Base-by-base conservation (phyloP, 1,140 invertebrate genomes). In the Sitophilus oryzae region DNA sequence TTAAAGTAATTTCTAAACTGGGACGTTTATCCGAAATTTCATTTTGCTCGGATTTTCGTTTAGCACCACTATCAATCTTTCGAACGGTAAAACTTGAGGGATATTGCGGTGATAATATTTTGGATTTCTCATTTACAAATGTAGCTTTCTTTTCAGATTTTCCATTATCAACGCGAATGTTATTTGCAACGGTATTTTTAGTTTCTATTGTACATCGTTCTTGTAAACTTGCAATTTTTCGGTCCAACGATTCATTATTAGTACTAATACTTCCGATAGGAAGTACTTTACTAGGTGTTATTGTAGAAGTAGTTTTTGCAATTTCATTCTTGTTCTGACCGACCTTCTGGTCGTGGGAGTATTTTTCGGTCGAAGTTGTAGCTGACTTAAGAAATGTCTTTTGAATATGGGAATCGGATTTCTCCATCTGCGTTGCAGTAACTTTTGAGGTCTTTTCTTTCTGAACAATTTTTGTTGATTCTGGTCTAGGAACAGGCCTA, bases 1-100 rank as follows among this genome's bases (percentile, higher is more conserved):
- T 70, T 21, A 71, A 46, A 14, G 70, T 71, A 10, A 70, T 71
- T 58, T 71, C 70, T 14, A 71, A 55, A 55, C 65, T 69, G n/a
- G 69, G 69, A 19, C 68, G 21, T 44, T 71, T 70, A 54, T 70
- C 67, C 2, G 20, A 36, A 11, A 19, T 35, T 1, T 60, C 48
- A 30, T 46, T 43, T 14, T 51, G 43, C 14, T 70, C 68, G 2
- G 43, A 25, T 55, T 65, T 68, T 19, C 66, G 51, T 51, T 70
- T 70, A 2, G 53, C 46, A 15, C 65, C 66, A 30, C 43, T 58
- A 52, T 71, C 70, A 9, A 71, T 58, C 61, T 71, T 71, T 34
- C 67, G 69, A 0, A 71, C 70, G 0, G 70, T 71, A 34, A 71
- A 71, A 18, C 69, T 67, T 2, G 66, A 48, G 0, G 65, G 65